Conservation (phyloP, 2,113 vertebrate genomes). For the Rhineura floridana region DNA sequence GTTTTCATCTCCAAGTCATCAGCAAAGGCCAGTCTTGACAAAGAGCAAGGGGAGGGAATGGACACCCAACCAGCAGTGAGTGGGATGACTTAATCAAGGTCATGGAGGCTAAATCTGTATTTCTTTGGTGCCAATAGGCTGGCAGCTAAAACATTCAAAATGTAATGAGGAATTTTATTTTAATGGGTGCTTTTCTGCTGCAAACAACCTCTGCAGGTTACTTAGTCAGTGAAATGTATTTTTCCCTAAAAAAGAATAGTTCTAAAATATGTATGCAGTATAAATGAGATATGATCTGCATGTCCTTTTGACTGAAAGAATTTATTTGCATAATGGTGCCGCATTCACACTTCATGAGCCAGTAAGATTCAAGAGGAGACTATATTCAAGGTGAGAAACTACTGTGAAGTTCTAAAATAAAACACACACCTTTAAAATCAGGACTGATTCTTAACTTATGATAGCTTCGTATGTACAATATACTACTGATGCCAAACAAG, state of each 20-base stretch:
- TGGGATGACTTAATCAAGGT: conserved; percentile 51
- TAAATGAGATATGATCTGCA: background rate
- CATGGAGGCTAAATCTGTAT: background rate
- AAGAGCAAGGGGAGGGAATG: conserved; percentile 20
- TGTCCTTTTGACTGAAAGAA: background rate
- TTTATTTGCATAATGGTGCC: background rate
- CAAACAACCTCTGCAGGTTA: background rate
- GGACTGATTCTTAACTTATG: background rate
- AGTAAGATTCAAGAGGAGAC: background rate
- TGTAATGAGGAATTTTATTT: background rate
- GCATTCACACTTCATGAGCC: background rate
- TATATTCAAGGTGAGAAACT: background rate
- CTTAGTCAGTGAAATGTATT: background rate
- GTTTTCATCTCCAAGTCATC: conserved; percentile 39
- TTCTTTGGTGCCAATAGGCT: background rate
- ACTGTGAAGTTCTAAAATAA: background rate
- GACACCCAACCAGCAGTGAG: conserved; percentile 31
- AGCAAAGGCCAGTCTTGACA: conserved; percentile 53
- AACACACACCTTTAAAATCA: background rate
- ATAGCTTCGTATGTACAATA: background rate
- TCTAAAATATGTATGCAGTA: conserved; percentile 1
- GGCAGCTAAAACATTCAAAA: conserved; percentile 2
- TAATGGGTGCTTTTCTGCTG: background rate
- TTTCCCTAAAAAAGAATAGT: background rate
- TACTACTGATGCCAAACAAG: background rate